A percentile compares a stretch with the other conserved stretches of the same genome.
These are phyloP conservation scores for Laupala kohalensis DNA, from an alignment of 1,140 invertebrate genomes.

Conservation along the genomic window DNA sequence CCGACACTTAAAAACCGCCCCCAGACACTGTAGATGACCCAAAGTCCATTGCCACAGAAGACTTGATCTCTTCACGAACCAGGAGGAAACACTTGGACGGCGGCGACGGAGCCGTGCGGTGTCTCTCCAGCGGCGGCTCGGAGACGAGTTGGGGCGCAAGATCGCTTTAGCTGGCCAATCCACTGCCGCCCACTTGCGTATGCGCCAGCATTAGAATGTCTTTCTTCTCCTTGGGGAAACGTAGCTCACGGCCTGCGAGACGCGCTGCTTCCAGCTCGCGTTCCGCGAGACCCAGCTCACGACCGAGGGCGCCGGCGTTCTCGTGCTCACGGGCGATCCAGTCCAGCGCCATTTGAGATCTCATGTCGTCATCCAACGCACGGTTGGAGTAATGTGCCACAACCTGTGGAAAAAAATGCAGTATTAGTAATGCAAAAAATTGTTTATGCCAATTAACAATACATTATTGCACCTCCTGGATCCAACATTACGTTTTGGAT, in stretches of 20 bases:
- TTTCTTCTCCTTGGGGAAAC: constrained; percentile 91
- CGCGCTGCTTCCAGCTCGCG: constrained; percentile 79
- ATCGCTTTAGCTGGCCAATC: constrained; percentile 2
- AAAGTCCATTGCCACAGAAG: too few species aligned
- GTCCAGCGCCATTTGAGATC: constrained; percentile 88
- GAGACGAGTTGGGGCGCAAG: neutral
- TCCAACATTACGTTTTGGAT: too few species aligned
- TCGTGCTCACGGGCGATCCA: constrained; percentile 88
- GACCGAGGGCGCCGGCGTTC: constrained; percentile 58
- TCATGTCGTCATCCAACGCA: constrained; percentile 78
- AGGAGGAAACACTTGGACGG: too few species aligned
- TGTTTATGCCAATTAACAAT: too few species aligned
- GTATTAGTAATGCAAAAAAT: too few species aligned
- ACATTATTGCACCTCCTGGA: too few species aligned
- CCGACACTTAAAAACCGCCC: too few species aligned
- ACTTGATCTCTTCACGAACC: too few species aligned
- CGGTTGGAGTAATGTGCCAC: constrained; percentile 89
- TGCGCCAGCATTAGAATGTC: constrained; percentile 83
- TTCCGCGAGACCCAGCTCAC: constrained; percentile 71
- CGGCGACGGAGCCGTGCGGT: too few species aligned
- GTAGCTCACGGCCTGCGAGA: constrained; percentile 74
- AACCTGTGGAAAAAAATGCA: neutral
- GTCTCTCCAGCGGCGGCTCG: too few species aligned
- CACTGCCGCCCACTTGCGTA: constrained; percentile 46
- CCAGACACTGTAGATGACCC: too few species aligned